Evolutionary conservation across 2,888 invertebrate species (phyloP).

Genomic region (Lycaena phlaeas): DNA sequence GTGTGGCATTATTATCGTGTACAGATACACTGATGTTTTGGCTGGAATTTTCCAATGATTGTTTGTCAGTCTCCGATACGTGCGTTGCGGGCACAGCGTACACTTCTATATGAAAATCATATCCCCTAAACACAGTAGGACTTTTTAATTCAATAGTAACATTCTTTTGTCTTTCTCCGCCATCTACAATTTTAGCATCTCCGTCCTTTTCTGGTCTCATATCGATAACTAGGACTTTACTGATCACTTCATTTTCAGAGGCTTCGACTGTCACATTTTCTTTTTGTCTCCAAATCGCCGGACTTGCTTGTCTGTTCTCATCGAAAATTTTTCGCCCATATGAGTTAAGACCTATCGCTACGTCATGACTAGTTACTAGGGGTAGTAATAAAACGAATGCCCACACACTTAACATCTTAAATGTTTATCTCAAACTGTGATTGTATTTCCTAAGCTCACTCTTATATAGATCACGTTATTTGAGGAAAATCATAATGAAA

Average conservation of each 20-base stretch:
- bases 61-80: slow-evolving; percentile 12
- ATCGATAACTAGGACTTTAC: slow-evolving; percentile 40
- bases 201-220: slow-evolving; percentile 51
- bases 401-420: slow-evolving; percentile 32
- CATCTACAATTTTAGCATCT: slow-evolving; percentile 42
- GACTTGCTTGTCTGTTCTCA: slow-evolving; percentile 41
- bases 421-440: slow-evolving; percentile 33
- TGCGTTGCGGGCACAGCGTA: slow-evolving; percentile 27
- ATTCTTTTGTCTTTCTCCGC: slow-evolving; percentile 46
- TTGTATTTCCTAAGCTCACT: slow-evolving; percentile 21
- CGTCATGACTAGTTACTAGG: slow-evolving; percentile 33
- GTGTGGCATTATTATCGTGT: not conserved
- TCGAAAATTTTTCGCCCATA: slow-evolving; percentile 42
- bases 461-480: slow-evolving; percentile 39
- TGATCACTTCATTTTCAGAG: slow-evolving; percentile 40
- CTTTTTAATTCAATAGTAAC: slow-evolving; percentile 54
- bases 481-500: slow-evolving; percentile 51
- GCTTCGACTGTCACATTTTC: slow-evolving; percentile 40
- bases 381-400: slow-evolving; percentile 25
- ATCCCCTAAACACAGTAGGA: slow-evolving; percentile 50
- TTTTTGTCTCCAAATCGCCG: slow-evolving; percentile 45
- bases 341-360: slow-evolving; percentile 31
- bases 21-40: not conserved
- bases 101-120: slow-evolving; percentile 45
- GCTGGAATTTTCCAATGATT: not conserved